Evolutionary conservation across 2,797 vertebrate species (phyloP).

Genomic region (Neopelma chrysocephalum): DNA sequence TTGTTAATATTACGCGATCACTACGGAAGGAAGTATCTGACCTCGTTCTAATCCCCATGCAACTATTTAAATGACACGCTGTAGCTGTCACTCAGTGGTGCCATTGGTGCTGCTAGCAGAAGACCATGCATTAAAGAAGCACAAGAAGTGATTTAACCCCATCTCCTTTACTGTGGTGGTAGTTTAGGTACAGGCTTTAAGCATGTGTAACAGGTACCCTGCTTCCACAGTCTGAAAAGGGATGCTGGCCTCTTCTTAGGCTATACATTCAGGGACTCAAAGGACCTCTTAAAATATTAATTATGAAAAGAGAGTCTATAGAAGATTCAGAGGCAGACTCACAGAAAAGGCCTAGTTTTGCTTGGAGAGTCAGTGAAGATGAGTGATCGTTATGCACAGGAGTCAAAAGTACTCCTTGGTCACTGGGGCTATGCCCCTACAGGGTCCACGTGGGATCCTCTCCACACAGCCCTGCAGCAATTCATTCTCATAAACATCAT

Average conservation of each 20-base stretch:
- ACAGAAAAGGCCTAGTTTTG: not conserved
- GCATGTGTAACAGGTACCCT: not conserved
- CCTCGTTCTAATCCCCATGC: not conserved
- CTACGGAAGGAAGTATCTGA: not conserved
- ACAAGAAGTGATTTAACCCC: not conserved
- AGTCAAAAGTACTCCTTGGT: not conserved
- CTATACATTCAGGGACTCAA: not conserved
- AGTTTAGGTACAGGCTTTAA: not conserved
- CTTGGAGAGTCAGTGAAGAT: not conserved
- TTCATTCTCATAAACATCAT: not conserved
- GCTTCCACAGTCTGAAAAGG: not conserved
- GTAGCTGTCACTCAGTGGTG: not conserved
- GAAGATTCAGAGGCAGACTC: not conserved
- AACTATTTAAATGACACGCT: not conserved
- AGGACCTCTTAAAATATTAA: not conserved
- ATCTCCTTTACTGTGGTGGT: not conserved
- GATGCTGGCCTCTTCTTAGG: not conserved
- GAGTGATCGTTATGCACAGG: not conserved
- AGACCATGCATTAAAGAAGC: not conserved
- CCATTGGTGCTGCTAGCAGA: not conserved
- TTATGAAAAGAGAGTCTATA: not conserved
- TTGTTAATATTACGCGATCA: conserved; percentile 6
- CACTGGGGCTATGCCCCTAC: not conserved
- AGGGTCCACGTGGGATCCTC: fast-evolving
- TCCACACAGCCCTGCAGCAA: not conserved